Conservation (phyloP, 1,140 invertebrate species). For the Laodelphax striatellus region DNA sequence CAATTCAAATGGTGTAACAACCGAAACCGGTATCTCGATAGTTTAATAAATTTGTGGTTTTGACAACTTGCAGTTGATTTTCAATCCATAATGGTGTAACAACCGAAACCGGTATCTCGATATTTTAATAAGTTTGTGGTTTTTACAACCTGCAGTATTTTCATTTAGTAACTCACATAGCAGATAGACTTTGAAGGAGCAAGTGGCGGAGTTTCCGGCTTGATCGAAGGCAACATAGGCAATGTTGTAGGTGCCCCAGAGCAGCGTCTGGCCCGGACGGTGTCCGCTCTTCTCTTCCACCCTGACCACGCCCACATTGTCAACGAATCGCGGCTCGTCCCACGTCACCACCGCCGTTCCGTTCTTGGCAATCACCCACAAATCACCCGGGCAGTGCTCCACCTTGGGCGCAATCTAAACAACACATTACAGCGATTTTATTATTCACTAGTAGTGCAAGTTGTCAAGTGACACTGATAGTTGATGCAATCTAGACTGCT, state of each 20-base stretch:
- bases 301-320: slow-evolving; percentile 70
- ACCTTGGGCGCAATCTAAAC: slow-evolving; percentile 61
- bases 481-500: too few relatives aligned
- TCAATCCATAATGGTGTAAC: too few relatives aligned
- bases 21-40: too few relatives aligned
- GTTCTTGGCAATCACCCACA: slow-evolving; percentile 88
- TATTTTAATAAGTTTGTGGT: too few relatives aligned
- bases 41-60: too few relatives aligned
- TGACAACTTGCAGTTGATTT: too few relatives aligned
- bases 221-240: slow-evolving; percentile 89
- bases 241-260: slow-evolving; percentile 88
- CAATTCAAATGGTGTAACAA: too few relatives aligned
- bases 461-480: too few relatives aligned
- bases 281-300: slow-evolving; percentile 79
- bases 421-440: neutral
- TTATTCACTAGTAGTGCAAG: too few relatives aligned
- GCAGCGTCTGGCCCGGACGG: slow-evolving; percentile 76
- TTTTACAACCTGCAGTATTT: too few relatives aligned
- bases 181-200: slow-evolving; percentile 88
- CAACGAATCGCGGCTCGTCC: slow-evolving; percentile 85
- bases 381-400: slow-evolving; percentile 81
- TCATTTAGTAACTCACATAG: slow-evolving; percentile 77
- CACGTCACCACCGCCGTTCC: slow-evolving; percentile 85
- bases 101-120: too few relatives aligned
- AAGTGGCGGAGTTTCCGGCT: slow-evolving; percentile 80